Conservation (phyloP, 1,140 invertebrate genomes). For the Halictus rubicundus region DNA sequence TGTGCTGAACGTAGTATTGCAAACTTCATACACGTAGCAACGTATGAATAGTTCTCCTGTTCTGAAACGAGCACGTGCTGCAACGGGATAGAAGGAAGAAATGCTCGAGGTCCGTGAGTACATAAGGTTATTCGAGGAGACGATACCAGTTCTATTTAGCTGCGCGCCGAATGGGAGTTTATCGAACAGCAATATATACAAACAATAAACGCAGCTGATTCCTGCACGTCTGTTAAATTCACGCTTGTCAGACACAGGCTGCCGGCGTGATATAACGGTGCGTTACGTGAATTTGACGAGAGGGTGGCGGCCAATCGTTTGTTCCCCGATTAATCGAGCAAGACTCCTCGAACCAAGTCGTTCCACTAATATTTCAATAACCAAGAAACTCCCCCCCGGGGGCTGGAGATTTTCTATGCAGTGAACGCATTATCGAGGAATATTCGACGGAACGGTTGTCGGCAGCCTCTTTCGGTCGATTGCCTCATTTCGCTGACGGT, state of each 20-base stretch:
- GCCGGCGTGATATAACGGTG: conserved; percentile 73
- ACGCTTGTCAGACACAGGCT: conserved; percentile 74
- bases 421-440: conserved; percentile 4
- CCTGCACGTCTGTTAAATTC: conserved; percentile 74
- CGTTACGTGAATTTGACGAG: conserved; percentile 74
- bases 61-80: neutral
- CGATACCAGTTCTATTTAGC: conserved; percentile 2
- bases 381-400: conserved; percentile 38
- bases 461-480: neutral
- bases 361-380: conserved; percentile 60
- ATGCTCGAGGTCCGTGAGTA: neutral
- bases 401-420: conserved; percentile 2
- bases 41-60: neutral
- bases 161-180: conserved; percentile 61
- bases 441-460: neutral
- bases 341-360: conserved; percentile 26
- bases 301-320: conserved; percentile 54
- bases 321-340: conserved; percentile 51
- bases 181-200: conserved; percentile 64
- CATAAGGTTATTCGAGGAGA: conserved; percentile 4
- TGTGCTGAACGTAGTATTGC: no score
- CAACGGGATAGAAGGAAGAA: neutral
- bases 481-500: neutral
- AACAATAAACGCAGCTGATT: conserved; percentile 74
- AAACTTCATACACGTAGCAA: no score